phyloP scores from a whole-genome alignment of 37 sponge, comb jelly and placozoan genomes.

The Amphimedon queenslandica region DNA sequence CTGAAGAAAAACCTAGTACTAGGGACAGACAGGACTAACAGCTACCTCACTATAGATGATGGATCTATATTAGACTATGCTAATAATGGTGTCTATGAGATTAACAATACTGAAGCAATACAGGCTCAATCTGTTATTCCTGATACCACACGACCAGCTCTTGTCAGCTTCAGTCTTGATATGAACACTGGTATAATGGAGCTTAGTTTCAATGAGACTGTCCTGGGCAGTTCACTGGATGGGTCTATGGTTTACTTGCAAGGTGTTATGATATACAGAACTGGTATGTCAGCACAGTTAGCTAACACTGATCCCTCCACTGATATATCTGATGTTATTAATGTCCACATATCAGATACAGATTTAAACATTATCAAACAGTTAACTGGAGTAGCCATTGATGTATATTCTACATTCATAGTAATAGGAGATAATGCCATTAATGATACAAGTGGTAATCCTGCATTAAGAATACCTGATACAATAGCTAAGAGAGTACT shows the following conservation, averaged over 20 bases:
- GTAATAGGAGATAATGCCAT: slow-evolving; percentile 45
- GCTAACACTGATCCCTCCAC: slow-evolving; percentile 12
- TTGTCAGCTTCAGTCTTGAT: slow-evolving; percentile 52
- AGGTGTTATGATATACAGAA: slow-evolving; percentile 39
- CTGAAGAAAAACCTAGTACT: slow-evolving; percentile 43
- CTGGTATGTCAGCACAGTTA: slow-evolving; percentile 32
- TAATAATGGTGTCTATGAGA: slow-evolving; percentile 24
- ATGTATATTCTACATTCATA: slow-evolving; percentile 41
- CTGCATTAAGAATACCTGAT: slow-evolving; percentile 39
- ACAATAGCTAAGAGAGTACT: slow-evolving; percentile 34
- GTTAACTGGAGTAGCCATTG: slow-evolving; percentile 25
- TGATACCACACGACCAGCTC: slow-evolving; percentile 42
- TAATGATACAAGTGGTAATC: slow-evolving; percentile 59
- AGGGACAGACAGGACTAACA: slow-evolving; percentile 30
- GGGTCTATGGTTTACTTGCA: slow-evolving; percentile 38
- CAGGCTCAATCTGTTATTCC: slow-evolving; percentile 19
- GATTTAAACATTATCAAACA: slow-evolving; percentile 78
- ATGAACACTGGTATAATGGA: slow-evolving; percentile 49
- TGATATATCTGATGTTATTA: slow-evolving; percentile 27
- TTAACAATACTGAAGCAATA: slow-evolving; percentile 30
- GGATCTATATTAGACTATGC: slow-evolving; percentile 47
- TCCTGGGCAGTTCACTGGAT: slow-evolving; percentile 57
- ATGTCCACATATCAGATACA: slow-evolving; percentile 45
- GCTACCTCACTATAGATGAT: slow-evolving; percentile 26
- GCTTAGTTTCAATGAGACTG: slow-evolving; percentile 78